A percentile compares a stretch with the other conserved stretches of the same genome.
Conservation (phyloP, 2,888 invertebrate genomes). For the Antitype chi region DNA sequence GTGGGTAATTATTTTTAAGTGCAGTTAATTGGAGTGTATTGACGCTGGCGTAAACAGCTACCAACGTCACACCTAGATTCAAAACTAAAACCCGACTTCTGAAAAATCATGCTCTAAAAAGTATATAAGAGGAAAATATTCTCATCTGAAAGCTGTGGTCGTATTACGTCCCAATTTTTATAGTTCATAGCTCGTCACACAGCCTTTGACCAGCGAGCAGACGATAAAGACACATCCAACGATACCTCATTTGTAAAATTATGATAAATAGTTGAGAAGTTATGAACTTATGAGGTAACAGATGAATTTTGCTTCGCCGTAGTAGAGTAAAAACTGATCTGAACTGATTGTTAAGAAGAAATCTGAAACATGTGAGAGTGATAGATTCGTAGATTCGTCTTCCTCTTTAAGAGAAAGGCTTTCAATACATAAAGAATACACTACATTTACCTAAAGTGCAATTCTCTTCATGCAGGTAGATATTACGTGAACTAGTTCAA, state of each 20-base stretch:
- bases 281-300: too few species aligned
- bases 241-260: too few species aligned
- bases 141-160: too few species aligned
- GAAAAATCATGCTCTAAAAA: too few species aligned
- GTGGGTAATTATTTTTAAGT: neutral
- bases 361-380: neutral
- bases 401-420: neutral
- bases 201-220: too few species aligned
- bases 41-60: neutral
- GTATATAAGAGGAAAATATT: too few species aligned
- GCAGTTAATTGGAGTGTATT: neutral
- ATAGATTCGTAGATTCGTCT: neutral
- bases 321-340: too few species aligned
- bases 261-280: too few species aligned
- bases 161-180: too few species aligned
- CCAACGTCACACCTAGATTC: neutral
- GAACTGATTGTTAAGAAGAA: neutral
- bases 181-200: too few species aligned
- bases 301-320: too few species aligned
- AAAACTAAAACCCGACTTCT: neutral
- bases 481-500: conserved; percentile 41
- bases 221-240: too few species aligned
- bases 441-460: neutral
- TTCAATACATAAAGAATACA: neutral
- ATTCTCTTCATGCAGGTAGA: conserved; percentile 1